Evolutionary conservation across 1,140 invertebrate genomes (phyloP), one percentile per base, ranked within the genome.

Genomic region (Dendroctonus valens): DNA sequence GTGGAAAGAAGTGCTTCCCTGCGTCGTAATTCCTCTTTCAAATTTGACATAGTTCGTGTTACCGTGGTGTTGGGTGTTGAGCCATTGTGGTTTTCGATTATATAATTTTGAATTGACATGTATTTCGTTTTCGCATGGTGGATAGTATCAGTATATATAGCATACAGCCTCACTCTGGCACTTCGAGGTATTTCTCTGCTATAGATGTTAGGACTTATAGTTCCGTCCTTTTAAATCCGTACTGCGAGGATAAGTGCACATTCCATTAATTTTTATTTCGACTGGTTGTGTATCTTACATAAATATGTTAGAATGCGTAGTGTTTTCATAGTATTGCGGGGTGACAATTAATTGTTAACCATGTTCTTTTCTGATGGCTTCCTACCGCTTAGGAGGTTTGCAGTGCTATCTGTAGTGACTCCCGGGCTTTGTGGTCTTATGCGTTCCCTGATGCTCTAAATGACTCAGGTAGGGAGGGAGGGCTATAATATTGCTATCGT

Each of bases 1-100:
- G 73, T 73, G 42, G 72, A 75, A n/a, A 26, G 67, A 54, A 12
- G n/a, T 71, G 66, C n/a, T n/a, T n/a, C n/a, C n/a, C n/a, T n/a
- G n/a, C n/a, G n/a, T n/a, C n/a, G n/a, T n/a, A n/a, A n/a, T n/a
- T n/a, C n/a, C n/a, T n/a, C n/a, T n/a, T n/a, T n/a, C n/a, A n/a
- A n/a, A n/a, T n/a, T n/a, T n/a, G n/a, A n/a, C n/a, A n/a, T n/a
- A n/a, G n/a, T n/a, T n/a, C 7, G 69, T 62, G 14, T 50, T 41
- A 26, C 60, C 62, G n/a, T 70, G n/a, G n/a, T 48, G 46, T 67
- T 57, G 2, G 2, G 58, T 39, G 14, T 48, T 54, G 5, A 73
- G 53, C 14, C 8, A 65, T 40, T 55, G 41, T 70, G 67, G 39
- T 51, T 58, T n/a, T 11, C n/a, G n/a, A 62, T 2, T 26, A 26